A percentile compares a stretch with the other conserved stretches of the same genome.
Conservation (phyloP, 1,140 invertebrate genomes). For the Leptestheria dahalacensis region DNA sequence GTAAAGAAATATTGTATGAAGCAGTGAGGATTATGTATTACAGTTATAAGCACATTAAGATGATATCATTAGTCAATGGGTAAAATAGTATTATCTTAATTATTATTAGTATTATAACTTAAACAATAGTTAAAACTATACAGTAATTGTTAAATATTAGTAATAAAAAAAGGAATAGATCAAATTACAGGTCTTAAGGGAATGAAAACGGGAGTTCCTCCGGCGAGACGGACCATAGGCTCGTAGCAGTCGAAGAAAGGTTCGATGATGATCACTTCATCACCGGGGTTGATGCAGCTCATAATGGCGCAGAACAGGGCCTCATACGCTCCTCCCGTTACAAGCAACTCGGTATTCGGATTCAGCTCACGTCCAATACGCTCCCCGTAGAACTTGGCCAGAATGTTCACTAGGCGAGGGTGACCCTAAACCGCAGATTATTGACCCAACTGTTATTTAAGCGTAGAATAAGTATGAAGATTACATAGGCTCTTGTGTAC, state of each 20-base stretch:
- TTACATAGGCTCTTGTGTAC: slow-evolving; percentile 76
- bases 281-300: slow-evolving; percentile 59
- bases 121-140: slow-evolving; percentile 15
- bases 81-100: neutral
- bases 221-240: slow-evolving; percentile 78
- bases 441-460: neutral
- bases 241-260: slow-evolving; percentile 97
- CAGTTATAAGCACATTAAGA: too few relatives aligned
- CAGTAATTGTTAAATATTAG: neutral
- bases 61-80: too few relatives aligned
- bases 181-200: slow-evolving; percentile 55
- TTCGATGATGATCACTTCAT: slow-evolving; percentile 82
- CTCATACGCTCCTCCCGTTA: slow-evolving; percentile 86
- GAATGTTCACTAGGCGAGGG: slow-evolving; percentile 65
- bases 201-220: slow-evolving; percentile 74
- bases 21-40: too few relatives aligned
- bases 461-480: slow-evolving; percentile 19
- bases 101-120: neutral
- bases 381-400: slow-evolving; percentile 71
- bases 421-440: slow-evolving; percentile 46
- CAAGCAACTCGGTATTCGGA: slow-evolving; percentile 65
- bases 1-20: too few relatives aligned
- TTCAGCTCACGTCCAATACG: slow-evolving; percentile 57
- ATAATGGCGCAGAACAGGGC: slow-evolving; percentile 70
- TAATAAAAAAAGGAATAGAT: slow-evolving; percentile 17